Evolutionary conservation across 2,113 vertebrate species (phyloP).

Genomic region (Manacus vitellinus): DNA sequence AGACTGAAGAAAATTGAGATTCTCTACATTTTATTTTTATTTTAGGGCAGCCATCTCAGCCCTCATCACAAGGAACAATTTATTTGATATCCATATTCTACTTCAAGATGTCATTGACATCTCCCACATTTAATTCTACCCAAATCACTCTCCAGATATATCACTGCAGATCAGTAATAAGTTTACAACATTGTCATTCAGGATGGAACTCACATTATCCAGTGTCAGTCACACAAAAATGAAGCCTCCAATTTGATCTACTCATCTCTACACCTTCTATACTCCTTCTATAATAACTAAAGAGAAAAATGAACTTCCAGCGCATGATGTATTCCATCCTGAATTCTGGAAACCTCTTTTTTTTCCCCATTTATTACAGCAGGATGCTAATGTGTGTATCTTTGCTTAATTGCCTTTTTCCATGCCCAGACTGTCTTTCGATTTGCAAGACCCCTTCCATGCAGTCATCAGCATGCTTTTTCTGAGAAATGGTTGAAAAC

Average conservation of each 20-base stretch:
- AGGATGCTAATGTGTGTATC: background rate
- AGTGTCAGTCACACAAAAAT: background rate
- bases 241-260: background rate
- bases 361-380: background rate
- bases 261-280: background rate
- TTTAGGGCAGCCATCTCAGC: background rate
- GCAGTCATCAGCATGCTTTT: background rate
- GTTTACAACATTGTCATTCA: background rate
- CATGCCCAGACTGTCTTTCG: background rate
- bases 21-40: background rate
- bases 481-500: background rate
- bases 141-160: background rate
- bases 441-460: background rate
- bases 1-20: background rate
- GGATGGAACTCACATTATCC: background rate
- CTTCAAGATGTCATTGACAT: background rate
- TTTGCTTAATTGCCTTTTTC: background rate
- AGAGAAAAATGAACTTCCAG: background rate
- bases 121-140: background rate
- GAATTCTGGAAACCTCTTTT: background rate
- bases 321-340: background rate
- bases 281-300: background rate
- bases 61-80: background rate
- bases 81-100: background rate
- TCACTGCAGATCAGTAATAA: background rate